These are phyloP conservation scores for Enteromius treurensis DNA, from an alignment of 2,797 vertebrate genomes.

Conservation along the genomic window DNA sequence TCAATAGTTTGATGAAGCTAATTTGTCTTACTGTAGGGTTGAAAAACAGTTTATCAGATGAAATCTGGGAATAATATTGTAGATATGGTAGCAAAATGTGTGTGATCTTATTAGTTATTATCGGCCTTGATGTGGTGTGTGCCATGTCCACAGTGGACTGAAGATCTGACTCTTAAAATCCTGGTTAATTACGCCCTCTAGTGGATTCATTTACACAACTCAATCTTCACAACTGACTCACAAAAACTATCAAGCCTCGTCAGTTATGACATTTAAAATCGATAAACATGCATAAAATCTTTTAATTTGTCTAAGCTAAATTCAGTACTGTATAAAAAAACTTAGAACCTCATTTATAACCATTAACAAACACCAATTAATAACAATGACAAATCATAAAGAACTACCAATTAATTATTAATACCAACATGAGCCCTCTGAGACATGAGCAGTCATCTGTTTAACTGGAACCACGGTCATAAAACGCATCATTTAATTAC, in stretches of 20 bases:
- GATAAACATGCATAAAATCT: not conserved
- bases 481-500: too few relatives aligned
- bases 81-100: not conserved
- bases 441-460: too few relatives aligned
- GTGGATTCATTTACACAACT: not conserved
- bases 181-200: conserved; percentile 13
- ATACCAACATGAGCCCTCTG: too few relatives aligned
- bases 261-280: not conserved
- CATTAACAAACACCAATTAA: not conserved
- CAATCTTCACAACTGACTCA: not conserved
- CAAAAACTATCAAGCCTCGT: not conserved
- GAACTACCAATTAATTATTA: too few relatives aligned
- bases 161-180: not conserved
- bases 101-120: not conserved
- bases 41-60: not conserved
- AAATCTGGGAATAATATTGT: not conserved
- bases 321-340: not conserved
- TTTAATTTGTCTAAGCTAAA: not conserved
- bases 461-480: too few relatives aligned
- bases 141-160: not conserved
- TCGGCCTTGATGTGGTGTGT: not conserved
- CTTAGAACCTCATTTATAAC: not conserved
- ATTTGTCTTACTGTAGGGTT: not conserved
- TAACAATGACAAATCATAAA: not conserved
- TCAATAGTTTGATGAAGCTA: not conserved